Conservation (phyloP, 2,113 vertebrate genomes). For the Gopherus evgoodei region DNA sequence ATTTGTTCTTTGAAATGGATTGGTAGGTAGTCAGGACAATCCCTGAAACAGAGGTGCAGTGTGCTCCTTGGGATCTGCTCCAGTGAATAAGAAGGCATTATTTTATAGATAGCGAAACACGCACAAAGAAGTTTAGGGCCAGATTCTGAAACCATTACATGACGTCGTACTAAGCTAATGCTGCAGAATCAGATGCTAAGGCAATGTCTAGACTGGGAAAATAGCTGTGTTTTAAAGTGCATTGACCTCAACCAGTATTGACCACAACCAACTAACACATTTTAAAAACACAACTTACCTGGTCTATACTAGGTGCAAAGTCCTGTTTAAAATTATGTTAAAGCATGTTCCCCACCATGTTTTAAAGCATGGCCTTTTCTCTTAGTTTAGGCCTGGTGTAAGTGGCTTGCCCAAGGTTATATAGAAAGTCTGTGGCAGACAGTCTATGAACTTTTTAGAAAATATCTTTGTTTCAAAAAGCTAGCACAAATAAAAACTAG, state of each 20-base stretch:
- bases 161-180: constrained; percentile 34
- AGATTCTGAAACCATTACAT: constrained; percentile 7
- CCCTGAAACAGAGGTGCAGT: not conserved
- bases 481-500: not conserved
- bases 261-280: not conserved
- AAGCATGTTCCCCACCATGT: not conserved
- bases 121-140: not conserved
- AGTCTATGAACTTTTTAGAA: not conserved
- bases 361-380: not conserved
- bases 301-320: not conserved
- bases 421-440: not conserved
- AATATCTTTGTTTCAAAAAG: not conserved
- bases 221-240: not conserved
- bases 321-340: not conserved
- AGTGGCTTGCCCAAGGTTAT: not conserved
- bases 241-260: not conserved
- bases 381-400: not conserved
- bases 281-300: constrained; percentile 15
- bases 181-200: not conserved
- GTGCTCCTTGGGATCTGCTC: not conserved
- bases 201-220: not conserved
- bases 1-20: not conserved
- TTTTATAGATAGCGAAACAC: not conserved
- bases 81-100: not conserved
- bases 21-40: not conserved